Conservation (phyloP, 1,140 invertebrate species). For the Temnothorax nylanderi region DNA sequence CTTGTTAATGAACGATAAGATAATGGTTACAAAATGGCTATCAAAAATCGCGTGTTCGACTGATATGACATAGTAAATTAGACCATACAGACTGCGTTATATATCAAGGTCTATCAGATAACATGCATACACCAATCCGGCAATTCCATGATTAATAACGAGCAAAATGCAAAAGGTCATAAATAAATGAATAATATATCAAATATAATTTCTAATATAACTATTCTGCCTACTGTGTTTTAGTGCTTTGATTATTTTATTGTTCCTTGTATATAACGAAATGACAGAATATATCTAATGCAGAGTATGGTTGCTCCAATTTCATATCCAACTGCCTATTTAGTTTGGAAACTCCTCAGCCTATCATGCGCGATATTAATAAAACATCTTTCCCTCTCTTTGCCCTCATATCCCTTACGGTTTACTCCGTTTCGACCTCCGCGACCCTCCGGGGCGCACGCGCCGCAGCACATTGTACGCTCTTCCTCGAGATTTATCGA, state of each 20-base stretch:
- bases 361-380: not conserved
- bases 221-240: not conserved
- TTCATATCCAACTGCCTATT: not conserved
- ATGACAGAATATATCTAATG: not conserved
- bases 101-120: not conserved
- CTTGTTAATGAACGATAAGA: constrained; percentile 17
- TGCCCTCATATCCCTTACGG: not conserved
- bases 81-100: not conserved
- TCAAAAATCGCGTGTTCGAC: not conserved
- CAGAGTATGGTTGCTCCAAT: not conserved
- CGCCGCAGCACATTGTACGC: constrained; percentile 24
- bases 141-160: not conserved
- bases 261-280: not conserved
- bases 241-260: not conserved
- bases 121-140: not conserved
- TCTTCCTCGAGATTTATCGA: constrained; percentile 55
- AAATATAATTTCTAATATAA: not conserved
- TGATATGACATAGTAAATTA: not conserved
- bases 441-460: constrained; percentile 21
- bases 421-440: constrained; percentile 4
- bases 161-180: not conserved
- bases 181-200: constrained; percentile 22
- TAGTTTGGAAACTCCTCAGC: not conserved
- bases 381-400: not conserved
- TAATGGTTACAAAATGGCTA: not conserved